Evolutionary conservation across 1,140 invertebrate genomes (phyloP), one percentile per base, ranked within the genome.

Genomic region (Diachasma alloeum): DNA sequence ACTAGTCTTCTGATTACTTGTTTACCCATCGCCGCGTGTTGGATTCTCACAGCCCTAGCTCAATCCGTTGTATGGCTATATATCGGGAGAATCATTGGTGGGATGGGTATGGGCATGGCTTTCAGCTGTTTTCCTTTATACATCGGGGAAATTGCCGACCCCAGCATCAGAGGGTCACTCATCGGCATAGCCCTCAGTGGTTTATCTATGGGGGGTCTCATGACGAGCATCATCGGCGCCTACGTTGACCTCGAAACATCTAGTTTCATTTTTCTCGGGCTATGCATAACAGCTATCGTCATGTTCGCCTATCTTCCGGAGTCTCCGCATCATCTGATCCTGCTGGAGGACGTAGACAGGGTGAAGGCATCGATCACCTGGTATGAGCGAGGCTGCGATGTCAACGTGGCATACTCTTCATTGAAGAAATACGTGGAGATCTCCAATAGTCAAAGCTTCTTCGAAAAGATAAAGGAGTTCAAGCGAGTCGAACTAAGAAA

Each of bases 251-350:
- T 91, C 68, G 85, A 91, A 8, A 89, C 91, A 1, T 86, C 91
- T 2, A 90, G 90, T 4, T 88, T 90, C 56, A 89, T 91, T 74
- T 91, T 90, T 70, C 87, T 91, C 31, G 78, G 88, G 0, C 82
- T 91, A 42, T 87, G 92, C 4, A 86, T 92, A 0, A 79, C 93
- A 5, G 91, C 92, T 69, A 85, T 93, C 0, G 78, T 93, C 0
- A 91, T 91, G 0, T 93, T 95, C 80, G 87, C 90, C 42, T 92
- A 92, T 75, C 90, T 96, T 83, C 95, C 95, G 0, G 95, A 96
- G 85, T 93, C 93, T 31, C 93, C 95, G 0, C 91, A 94, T 83
- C 94, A 92, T 83, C 86, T 91, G 76, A 81, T n/a, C n/a, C n/a
- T 94, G 10, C 91, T 91, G 75, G 90, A 89, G 0, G 81, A 90